Evolutionary conservation across 2,888 invertebrate genomes (phyloP).

Genomic region (Folsomia candida): DNA sequence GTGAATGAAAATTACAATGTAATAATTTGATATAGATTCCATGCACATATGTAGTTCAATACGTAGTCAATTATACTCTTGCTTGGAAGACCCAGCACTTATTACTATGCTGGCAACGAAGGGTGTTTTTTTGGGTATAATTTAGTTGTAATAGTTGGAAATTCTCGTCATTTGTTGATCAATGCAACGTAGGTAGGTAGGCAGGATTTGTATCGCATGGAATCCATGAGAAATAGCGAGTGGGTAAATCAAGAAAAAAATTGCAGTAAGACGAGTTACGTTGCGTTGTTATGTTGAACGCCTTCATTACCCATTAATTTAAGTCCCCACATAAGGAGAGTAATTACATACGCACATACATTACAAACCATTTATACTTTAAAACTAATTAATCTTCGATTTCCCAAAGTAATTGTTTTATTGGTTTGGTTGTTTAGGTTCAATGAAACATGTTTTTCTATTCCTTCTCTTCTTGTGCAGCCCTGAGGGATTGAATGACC

Average conservation of each 20-base stretch:
- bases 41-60: too few relatives aligned
- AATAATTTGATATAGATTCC: too few relatives aligned
- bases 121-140: too few relatives aligned
- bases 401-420: conserved; percentile 13
- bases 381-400: conserved; percentile 42
- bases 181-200: too few relatives aligned
- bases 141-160: too few relatives aligned
- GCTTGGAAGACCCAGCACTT: too few relatives aligned
- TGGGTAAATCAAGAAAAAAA: conserved; percentile 16
- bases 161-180: too few relatives aligned
- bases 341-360: conserved; percentile 37
- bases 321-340: conserved; percentile 35
- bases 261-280: neutral
- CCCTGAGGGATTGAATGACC: neutral
- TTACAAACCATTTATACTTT: conserved; percentile 34
- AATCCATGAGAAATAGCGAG: too few relatives aligned
- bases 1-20: too few relatives aligned
- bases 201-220: too few relatives aligned
- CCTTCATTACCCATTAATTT: conserved; percentile 36
- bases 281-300: conserved; percentile 20
- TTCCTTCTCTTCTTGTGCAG: neutral
- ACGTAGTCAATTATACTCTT: too few relatives aligned
- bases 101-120: too few relatives aligned
- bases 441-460: neutral
- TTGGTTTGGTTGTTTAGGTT: neutral